Evolutionary conservation across 2,113 vertebrate genomes (phyloP), one percentile per base, ranked within the genome.

Genomic region (Trochalopteron elliotii): DNA sequence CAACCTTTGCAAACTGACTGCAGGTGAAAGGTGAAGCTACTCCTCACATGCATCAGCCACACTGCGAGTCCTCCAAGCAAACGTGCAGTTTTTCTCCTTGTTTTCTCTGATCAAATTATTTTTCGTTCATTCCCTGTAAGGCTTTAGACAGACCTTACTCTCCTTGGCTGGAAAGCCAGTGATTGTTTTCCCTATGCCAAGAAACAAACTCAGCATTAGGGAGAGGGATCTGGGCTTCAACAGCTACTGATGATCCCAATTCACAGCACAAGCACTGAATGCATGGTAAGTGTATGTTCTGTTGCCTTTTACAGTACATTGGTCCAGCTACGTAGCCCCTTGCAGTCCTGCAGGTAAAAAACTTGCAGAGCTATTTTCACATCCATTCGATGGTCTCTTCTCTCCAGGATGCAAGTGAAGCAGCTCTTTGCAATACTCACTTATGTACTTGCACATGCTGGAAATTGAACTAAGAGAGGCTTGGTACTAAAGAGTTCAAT

Each of bases 211-310:
- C 23, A 67, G 20, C 9, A 67, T 3, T 24, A 83, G 12, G 11
- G 28, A 72, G 90, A 75, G 27, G 28, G 60, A 61, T 35, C 21
- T 42, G 59, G 52, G 59, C 55, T 83, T 31, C 56, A 84, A 28
- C 5, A 77, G 42, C 37, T 74, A 27, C 10, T 22, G 14, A 31
- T n/a, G 44, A 33, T 84, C 50, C 45, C 2, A 2, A 35, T n/a
- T 61, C 37, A 21, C 31, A 79, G 33, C 70, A 83, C 21, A 72
- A 76, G 23, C 45, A 49, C 31, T n/a, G 11, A 69, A 55, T 12
- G 17, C 23, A 69, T 5, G 0, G 3, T 35, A 64, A 47, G 17
- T 0, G 0, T 25, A 45, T 10, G 18, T 74, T 71, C 74, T 63
- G 55, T 24, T 76, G 40, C 71, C n/a, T 83, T 92, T 80, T 28